Base-by-base conservation (phyloP, 2,888 invertebrate genomes). In the Ernsta delagoae region DNA sequence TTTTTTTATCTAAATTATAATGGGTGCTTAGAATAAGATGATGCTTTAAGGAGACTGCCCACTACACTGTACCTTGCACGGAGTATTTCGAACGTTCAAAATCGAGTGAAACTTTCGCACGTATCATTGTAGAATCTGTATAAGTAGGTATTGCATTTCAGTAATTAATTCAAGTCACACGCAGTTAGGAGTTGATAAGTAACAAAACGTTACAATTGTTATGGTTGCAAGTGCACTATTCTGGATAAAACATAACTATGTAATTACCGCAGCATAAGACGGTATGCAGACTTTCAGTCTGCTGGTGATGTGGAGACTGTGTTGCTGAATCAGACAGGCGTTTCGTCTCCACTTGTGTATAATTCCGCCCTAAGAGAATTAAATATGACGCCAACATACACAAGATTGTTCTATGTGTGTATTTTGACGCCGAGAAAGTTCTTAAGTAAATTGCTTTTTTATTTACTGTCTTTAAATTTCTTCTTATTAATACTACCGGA, bases 181-280 rank as follows among this genome's bases (percentile, higher is more conserved):
- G 31, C 53, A 54, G 53, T 11, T 31, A 12, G 53, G 34, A 54
- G 54, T 54, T 54, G 4, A 34, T 54, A 34, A 54, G 54, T 54
- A 11, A 54, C 59, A 59, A 59, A 59, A 43, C 41, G 34, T 57
- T 36, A 3, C 11, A 12, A 36, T 57, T 57, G 57, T 57, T 36
- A 57, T 39, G 39, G 36, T 57, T 57, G 57, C 57, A 59, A 11
- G 34, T 53, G 54, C 54, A 54, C 41, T 54, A 16, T 54, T 39
- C 16, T 41, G 53, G 39, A 36, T 5, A 39, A 11, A 63, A 41
- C 50, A 16, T 16, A 53, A 41, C 54, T 63, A 31, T 54, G 24
- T 63, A 63, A 63, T 63, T 63, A 63, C 11, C 6, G 48, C 16
- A 24, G 54, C 63, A 63, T 54, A 63, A 63, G 63, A 54, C 31